These are phyloP conservation scores for Gymnopithys bicolor DNA, from an alignment of 2,797 vertebrate genomes.

Conservation along the genomic window DNA sequence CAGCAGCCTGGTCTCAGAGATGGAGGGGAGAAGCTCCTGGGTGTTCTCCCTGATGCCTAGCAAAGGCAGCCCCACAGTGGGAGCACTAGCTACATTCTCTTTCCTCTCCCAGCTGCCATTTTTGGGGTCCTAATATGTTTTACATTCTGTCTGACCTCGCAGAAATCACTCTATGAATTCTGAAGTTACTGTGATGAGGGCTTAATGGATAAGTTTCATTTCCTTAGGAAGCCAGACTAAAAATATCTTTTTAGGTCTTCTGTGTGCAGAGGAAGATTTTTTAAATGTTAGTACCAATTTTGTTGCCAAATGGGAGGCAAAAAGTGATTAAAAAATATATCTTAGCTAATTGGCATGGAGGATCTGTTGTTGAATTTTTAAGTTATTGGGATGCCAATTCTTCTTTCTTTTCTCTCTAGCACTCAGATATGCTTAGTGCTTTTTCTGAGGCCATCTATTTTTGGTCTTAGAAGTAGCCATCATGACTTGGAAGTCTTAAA, in stretches of 20 bases:
- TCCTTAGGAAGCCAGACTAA: conserved; percentile 67
- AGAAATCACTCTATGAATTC: conserved; percentile 40
- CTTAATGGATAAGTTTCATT: conserved; percentile 65
- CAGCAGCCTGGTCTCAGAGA: background rate
- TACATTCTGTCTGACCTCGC: conserved; percentile 21
- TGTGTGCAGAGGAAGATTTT: background rate
- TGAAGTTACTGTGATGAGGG: conserved; percentile 48
- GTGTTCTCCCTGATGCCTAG: background rate
- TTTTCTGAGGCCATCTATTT: background rate
- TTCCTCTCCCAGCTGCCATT: background rate
- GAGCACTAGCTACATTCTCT: background rate
- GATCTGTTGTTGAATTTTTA: background rate
- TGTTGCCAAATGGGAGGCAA: background rate
- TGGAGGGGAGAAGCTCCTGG: rapidly evolving
- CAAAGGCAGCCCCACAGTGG: background rate
- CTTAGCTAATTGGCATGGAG: background rate
- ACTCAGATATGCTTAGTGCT: background rate
- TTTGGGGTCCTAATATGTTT: conserved; percentile 2
- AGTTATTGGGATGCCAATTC: background rate
- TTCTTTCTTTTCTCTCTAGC: background rate
- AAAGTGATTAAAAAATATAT: background rate
- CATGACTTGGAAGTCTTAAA: background rate
- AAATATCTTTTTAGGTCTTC: conserved; percentile 44
- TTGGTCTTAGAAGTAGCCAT: background rate
- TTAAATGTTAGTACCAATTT: background rate